Evolutionary conservation across 2,797 vertebrate genomes (phyloP).

Genomic region (Furcifer pardalis): DNA sequence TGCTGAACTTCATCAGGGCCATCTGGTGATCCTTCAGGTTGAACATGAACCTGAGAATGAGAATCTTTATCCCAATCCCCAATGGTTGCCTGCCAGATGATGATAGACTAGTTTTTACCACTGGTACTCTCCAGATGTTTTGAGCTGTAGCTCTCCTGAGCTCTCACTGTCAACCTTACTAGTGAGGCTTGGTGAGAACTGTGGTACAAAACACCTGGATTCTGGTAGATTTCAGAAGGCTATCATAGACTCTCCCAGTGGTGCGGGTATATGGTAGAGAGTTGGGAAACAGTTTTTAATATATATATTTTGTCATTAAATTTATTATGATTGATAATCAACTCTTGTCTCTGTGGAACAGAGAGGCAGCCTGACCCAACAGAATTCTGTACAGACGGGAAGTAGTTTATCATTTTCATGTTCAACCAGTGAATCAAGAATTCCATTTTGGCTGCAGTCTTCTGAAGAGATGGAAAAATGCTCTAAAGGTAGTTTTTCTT

Average conservation of each 20-base stretch:
- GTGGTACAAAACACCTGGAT: background rate
- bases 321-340: background rate
- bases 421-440: constrained; percentile 84
- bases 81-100: background rate
- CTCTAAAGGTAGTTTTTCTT: constrained; percentile 84
- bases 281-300: background rate
- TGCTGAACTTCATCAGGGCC: background rate
- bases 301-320: background rate
- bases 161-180: background rate
- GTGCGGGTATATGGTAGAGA: background rate
- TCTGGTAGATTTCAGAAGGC: background rate
- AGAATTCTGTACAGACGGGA: constrained; percentile 82
- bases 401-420: constrained; percentile 81
- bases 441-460: constrained; percentile 91
- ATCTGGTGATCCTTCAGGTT: background rate
- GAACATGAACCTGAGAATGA: background rate
- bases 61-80: background rate
- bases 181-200: background rate
- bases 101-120: background rate
- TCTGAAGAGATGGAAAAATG: constrained; percentile 96
- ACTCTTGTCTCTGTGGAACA: constrained; percentile 63
- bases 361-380: constrained; percentile 84
- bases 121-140: background rate
- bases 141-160: background rate
- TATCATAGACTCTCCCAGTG: too few relatives aligned